Base-by-base conservation (phyloP, 2,888 invertebrate species). In the Apotomis turbidana region DNA sequence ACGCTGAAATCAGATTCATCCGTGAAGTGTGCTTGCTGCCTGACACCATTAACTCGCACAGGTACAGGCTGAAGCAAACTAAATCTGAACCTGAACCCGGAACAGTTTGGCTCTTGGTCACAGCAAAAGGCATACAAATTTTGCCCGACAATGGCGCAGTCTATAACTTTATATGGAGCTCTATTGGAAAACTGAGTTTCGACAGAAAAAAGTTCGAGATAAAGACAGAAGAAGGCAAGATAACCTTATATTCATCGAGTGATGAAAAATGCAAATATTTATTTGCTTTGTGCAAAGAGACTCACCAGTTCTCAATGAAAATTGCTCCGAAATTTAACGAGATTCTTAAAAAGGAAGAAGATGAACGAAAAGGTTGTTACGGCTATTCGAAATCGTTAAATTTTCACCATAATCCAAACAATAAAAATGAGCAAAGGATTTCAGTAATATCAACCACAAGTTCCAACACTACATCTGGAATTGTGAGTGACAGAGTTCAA, bases 121-220 rank as follows among this genome's bases (percentile, higher is more conserved):
- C 98, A 84, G 97, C 98, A 61, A 96, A 96, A 84, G 99, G 99
- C 68, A 96, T 99, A 74, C 97, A 97, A 90, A 97, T 99, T 77
- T 96, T 97, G 78, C 95, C 96, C 44, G 96, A 96, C 85, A 94
- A 95, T 78, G 93, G 94, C 58, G 88, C 93, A 54, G 95, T 96
- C 72, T 96, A 97, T 46, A 96, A 97, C 77, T 98, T 99, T 85
- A 95, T 97, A 72, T 99, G 99, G 99, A 97, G 98, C 82, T 97
- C 97, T 80, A 99, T 99, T 76, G 98, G 97, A 76, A 98, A 98
- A 91, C 93, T 99, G 15, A 97, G 97, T 87, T 99, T 99, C 89
- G 99, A 99, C 95, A 96, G 98, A 83, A 99, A 99, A 91, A 99
- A 99, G 90, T 99, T 99, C 90, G 98, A 99, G 92, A 98, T 99